These are phyloP conservation scores for Caenorhabditis parvicauda DNA, from an alignment of 2,888 invertebrate genomes.

Conservation along the genomic window DNA sequence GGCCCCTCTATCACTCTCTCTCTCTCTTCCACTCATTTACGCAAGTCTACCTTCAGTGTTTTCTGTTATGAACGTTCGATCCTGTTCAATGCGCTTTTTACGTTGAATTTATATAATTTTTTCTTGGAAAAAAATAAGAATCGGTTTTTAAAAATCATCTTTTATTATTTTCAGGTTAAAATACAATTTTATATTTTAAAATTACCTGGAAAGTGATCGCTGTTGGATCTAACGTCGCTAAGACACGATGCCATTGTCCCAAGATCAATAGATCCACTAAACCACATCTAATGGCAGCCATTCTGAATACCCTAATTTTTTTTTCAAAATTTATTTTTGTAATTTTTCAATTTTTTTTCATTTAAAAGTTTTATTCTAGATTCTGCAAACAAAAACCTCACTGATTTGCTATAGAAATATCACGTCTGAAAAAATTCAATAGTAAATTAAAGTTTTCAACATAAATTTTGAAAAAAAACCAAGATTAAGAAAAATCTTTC, in stretches of 20 bases:
- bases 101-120: too few relatives aligned
- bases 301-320: constrained; percentile 13
- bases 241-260: constrained; percentile 57
- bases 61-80: too few relatives aligned
- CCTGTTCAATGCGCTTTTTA: too few relatives aligned
- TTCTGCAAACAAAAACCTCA: not conserved
- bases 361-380: not conserved
- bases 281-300: constrained; percentile 57
- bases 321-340: constrained; percentile 9
- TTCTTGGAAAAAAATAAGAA: not conserved
- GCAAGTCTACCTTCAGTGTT: too few relatives aligned
- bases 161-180: not conserved
- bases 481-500: too few relatives aligned
- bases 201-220: constrained; percentile 50
- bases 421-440: too few relatives aligned
- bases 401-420: too few relatives aligned
- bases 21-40: not conserved
- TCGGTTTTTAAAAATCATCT: not conserved
- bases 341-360: too few relatives aligned
- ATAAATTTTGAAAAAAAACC: too few relatives aligned
- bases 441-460: too few relatives aligned
- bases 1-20: not conserved
- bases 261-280: constrained; percentile 59
- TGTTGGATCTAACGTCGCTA: constrained; percentile 59
- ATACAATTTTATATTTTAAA: not conserved